Evolutionary conservation across 2,888 invertebrate genomes (phyloP).

Genomic region (Dynastes tityus): DNA sequence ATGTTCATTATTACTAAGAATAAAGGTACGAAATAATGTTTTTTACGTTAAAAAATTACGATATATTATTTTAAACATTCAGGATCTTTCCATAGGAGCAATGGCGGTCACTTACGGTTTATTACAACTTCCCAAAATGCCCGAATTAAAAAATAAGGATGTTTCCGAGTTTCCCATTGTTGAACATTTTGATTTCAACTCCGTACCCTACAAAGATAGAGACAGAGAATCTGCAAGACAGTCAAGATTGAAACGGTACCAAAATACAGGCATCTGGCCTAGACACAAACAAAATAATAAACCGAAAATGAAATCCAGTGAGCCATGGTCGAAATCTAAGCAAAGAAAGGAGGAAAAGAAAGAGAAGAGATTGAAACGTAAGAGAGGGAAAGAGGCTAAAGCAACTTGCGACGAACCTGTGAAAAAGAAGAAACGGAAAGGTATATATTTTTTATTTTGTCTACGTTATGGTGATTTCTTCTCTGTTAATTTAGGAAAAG

Average conservation of each 20-base stretch:
- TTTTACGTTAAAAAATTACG: constrained; percentile 6
- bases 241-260: constrained; percentile 80
- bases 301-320: constrained; percentile 74
- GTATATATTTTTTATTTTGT: constrained; percentile 54
- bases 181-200: constrained; percentile 80
- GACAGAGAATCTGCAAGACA: constrained; percentile 83
- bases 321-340: constrained; percentile 86
- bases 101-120: constrained; percentile 93
- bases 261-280: constrained; percentile 79
- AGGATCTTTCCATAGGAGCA: constrained; percentile 87
- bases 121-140: constrained; percentile 94
- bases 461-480: constrained; percentile 27
- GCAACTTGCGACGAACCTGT: constrained; percentile 67
- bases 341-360: constrained; percentile 79
- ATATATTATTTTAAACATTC: constrained; percentile 39
- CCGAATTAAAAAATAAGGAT: constrained; percentile 86
- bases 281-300: constrained; percentile 67
- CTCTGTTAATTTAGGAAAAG: constrained; percentile 64
- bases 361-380: constrained; percentile 76
- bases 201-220: constrained; percentile 85
- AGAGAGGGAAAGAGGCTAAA: constrained; percentile 74
- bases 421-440: constrained; percentile 70
- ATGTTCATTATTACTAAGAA: constrained; percentile 88
- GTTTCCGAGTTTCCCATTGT: constrained; percentile 73
- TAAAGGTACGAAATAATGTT: constrained; percentile 74